These are phyloP conservation scores for Gadus chalcogrammus DNA, from an alignment of 2,113 vertebrate species.

Conservation along the genomic window DNA sequence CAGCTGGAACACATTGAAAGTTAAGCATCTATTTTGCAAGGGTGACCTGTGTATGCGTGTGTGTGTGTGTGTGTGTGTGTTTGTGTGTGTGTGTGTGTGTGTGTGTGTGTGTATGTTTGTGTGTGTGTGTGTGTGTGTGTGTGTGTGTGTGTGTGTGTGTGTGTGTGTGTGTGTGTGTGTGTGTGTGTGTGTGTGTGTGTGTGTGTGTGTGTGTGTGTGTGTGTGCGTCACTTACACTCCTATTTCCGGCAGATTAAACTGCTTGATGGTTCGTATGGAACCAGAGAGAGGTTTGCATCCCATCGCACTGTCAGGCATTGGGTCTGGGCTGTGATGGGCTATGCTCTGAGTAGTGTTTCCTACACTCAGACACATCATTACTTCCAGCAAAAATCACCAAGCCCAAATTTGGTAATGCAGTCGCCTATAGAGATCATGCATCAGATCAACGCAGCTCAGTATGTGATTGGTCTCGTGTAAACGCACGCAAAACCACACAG, in stretches of 20 bases:
- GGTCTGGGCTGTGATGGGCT: background rate
- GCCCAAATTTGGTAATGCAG: conserved; percentile 40
- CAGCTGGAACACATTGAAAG: too few relatives aligned
- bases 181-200: too few relatives aligned
- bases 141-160: background rate
- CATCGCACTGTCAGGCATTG: too few relatives aligned
- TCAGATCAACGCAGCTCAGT: background rate
- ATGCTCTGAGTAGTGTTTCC: background rate
- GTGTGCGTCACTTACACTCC: background rate
- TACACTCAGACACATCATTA: background rate
- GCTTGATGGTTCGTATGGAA: too few relatives aligned
- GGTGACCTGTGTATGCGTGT: too few relatives aligned
- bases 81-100: too few relatives aligned
- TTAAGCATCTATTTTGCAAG: too few relatives aligned
- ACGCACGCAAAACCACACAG: conserved; percentile 7
- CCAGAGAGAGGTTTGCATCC: too few relatives aligned
- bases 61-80: too few relatives aligned
- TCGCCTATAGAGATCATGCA: background rate
- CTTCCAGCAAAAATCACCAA: conserved; percentile 37
- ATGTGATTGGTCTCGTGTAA: conserved; percentile 10
- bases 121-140: too few relatives aligned
- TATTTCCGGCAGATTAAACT: too few relatives aligned
- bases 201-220: too few relatives aligned
- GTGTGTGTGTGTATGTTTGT: background rate
- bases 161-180: background rate